Percentiles rank a stretch among this genome's conserved stretches.
These are phyloP conservation scores for Malaclemys terrapin DNA, from an alignment of 2,113 vertebrate species.

Conservation along the genomic window DNA sequence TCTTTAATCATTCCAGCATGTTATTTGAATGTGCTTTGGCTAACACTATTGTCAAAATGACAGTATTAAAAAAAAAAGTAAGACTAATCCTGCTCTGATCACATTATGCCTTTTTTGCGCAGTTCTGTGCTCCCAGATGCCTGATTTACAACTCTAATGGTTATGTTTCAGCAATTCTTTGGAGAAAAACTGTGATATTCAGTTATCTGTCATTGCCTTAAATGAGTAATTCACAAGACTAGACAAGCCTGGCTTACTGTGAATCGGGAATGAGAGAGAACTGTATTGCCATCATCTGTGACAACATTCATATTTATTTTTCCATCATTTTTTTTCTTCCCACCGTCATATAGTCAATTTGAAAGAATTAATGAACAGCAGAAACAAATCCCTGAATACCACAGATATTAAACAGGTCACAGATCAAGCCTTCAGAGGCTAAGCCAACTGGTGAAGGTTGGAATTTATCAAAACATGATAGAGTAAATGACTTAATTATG, in stretches of 20 bases:
- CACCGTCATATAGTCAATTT: slow-evolving; percentile 4
- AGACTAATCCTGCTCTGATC: slow-evolving; percentile 40
- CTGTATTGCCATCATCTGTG: neutral
- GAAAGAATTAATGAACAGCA: slow-evolving; percentile 63
- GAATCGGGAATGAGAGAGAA: neutral
- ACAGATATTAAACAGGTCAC: neutral
- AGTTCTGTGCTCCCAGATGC: slow-evolving; percentile 31
- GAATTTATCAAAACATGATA: slow-evolving; percentile 68
- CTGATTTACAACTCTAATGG: slow-evolving; percentile 24
- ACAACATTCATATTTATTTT: slow-evolving; percentile 47
- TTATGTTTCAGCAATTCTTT: slow-evolving; percentile 45
- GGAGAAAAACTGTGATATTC: slow-evolving; percentile 20
- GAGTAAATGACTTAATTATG: slow-evolving; percentile 61
- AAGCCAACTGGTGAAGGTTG: slow-evolving; percentile 35
- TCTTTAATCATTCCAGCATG: slow-evolving; percentile 57
- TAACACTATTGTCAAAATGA: slow-evolving; percentile 36
- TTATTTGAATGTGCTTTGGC: slow-evolving; percentile 67
- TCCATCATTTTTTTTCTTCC: slow-evolving; percentile 55
- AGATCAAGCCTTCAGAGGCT: neutral
- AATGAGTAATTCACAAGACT: neutral
- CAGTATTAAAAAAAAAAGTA: neutral
- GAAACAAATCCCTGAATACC: slow-evolving; percentile 52
- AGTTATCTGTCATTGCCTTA: neutral
- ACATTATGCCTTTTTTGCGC: slow-evolving; percentile 6
- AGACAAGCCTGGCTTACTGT: neutral